Evolutionary conservation across 64 coral and sea anemone species (phyloP).

Genomic region (Porites australiensis): DNA sequence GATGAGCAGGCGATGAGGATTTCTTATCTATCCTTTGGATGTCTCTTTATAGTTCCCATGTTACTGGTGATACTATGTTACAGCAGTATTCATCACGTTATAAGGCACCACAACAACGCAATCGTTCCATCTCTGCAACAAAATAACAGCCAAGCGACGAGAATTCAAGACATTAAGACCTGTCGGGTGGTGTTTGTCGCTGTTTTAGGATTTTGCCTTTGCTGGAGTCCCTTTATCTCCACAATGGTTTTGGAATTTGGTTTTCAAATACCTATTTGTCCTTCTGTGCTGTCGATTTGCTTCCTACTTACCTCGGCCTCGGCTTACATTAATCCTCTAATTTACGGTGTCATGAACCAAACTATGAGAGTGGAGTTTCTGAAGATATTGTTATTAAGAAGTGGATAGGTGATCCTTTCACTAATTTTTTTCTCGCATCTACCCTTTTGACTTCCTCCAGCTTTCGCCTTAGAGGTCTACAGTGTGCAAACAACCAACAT

Average conservation of each 20-base stretch:
- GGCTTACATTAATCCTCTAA: neutral
- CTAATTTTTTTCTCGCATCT: too few species aligned
- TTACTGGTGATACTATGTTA: neutral
- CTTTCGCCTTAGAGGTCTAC: too few species aligned
- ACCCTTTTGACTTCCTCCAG: too few species aligned
- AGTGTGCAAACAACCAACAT: too few species aligned
- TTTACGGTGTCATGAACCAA: neutral
- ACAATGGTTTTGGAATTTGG: neutral
- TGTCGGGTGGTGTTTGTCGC: neutral
- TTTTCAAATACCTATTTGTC: neutral
- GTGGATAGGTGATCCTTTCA: neutral
- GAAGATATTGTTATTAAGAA: neutral
- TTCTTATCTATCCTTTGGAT: neutral
- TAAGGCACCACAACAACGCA: neutral
- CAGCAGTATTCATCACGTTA: neutral
- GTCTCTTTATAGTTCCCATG: neutral
- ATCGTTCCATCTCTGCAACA: neutral
- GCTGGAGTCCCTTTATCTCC: neutral
- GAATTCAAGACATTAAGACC: neutral
- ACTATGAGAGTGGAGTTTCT: neutral
- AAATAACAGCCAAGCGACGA: neutral
- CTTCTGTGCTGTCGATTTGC: neutral
- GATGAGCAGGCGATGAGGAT: neutral
- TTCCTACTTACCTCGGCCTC: neutral
- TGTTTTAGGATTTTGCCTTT: neutral